Conservation (phyloP, 2,113 vertebrate species). For the Ahaetulla prasina region DNA sequence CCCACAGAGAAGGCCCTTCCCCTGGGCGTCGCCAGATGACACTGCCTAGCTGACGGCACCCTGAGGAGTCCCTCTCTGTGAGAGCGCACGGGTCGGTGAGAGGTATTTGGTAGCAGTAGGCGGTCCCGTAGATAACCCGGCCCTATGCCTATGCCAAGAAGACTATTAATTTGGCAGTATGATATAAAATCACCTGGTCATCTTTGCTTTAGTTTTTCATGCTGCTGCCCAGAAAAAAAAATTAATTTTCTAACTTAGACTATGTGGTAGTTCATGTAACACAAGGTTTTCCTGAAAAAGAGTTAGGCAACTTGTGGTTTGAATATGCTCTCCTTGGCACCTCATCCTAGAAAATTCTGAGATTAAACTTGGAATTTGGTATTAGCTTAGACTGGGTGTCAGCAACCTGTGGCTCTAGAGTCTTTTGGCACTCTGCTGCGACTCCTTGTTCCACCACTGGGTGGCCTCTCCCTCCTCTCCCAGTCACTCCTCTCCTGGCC, state of each 20-base stretch:
- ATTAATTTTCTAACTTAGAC: background rate
- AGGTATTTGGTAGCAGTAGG: too few species aligned
- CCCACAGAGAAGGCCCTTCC: too few species aligned
- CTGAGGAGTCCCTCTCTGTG: too few species aligned
- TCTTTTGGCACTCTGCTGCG: too few species aligned
- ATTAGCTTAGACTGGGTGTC: background rate
- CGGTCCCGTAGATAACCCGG: too few species aligned
- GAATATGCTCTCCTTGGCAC: background rate
- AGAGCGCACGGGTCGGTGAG: too few species aligned
- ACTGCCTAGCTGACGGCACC: too few species aligned
- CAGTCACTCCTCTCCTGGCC: too few species aligned
- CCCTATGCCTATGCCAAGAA: background rate
- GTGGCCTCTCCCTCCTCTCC: too few species aligned
- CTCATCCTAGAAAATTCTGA: background rate
- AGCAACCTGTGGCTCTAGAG: too few species aligned
- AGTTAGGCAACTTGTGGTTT: background rate
- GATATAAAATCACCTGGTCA: background rate
- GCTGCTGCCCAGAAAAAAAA: background rate
- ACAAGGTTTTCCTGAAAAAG: background rate
- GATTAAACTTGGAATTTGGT: background rate
- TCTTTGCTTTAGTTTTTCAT: background rate
- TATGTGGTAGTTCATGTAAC: background rate
- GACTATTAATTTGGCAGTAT: background rate
- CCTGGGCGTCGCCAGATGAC: too few species aligned
- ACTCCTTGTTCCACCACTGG: too few species aligned